Evolutionary conservation across 2,113 vertebrate species (phyloP).

Genomic region (Catagonus wagneri): DNA sequence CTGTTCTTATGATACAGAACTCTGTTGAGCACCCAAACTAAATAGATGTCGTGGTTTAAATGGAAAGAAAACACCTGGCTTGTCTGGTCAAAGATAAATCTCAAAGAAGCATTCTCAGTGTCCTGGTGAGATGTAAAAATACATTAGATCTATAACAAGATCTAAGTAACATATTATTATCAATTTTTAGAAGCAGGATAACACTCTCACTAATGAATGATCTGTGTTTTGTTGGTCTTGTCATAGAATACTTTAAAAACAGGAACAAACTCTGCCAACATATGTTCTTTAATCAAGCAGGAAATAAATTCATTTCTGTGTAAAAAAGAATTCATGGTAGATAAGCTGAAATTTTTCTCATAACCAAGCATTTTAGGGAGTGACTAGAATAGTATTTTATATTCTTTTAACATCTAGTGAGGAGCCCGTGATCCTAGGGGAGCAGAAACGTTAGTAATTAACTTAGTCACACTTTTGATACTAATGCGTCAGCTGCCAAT

Average conservation of each 20-base stretch:
- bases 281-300: neutral
- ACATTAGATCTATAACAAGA: neutral
- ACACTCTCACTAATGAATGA: neutral
- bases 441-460: neutral
- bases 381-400: neutral
- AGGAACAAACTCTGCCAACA: neutral
- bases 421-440: neutral
- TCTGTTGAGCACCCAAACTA: neutral
- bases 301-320: neutral
- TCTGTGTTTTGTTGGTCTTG: neutral
- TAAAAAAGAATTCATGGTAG: neutral
- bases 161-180: neutral
- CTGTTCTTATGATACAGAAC: neutral
- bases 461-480: neutral
- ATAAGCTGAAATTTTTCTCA: neutral
- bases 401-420: neutral
- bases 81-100: neutral
- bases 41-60: neutral
- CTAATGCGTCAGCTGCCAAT: neutral
- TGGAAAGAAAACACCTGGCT: neutral
- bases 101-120: neutral
- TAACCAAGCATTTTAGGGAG: neutral
- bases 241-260: neutral
- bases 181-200: conserved; percentile 45
- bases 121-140: neutral